Conservation (phyloP, 1,140 invertebrate genomes). For the Caenorhabditis elegans region WBcel235 BX284605.5:9449501-9450000, state of each 20-base stretch:
- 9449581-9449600: neutral
- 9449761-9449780: neutral
- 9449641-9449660: constrained; percentile 18
- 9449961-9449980: neutral
- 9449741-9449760: neutral
- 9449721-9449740: neutral
- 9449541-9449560: too few species aligned
- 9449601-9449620: constrained; percentile 12
- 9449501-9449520: too few species aligned
- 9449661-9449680: constrained; percentile 24
- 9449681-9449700: constrained; percentile 8
- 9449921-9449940: neutral
- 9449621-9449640: neutral
- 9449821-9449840: neutral
- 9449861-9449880: neutral
- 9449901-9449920: neutral
- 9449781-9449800: neutral
- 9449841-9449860: neutral
- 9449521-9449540: too few species aligned
- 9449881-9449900: too few species aligned
- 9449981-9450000: constrained; percentile 15
- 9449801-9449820: neutral
- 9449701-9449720: neutral
- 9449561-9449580: too few species aligned
- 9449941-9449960: neutral